A percentile compares a stretch with the other conserved stretches of the same genome.
Conservation (phyloP, 1,140 invertebrate species). For the Polyergus mexicanus region DNA sequence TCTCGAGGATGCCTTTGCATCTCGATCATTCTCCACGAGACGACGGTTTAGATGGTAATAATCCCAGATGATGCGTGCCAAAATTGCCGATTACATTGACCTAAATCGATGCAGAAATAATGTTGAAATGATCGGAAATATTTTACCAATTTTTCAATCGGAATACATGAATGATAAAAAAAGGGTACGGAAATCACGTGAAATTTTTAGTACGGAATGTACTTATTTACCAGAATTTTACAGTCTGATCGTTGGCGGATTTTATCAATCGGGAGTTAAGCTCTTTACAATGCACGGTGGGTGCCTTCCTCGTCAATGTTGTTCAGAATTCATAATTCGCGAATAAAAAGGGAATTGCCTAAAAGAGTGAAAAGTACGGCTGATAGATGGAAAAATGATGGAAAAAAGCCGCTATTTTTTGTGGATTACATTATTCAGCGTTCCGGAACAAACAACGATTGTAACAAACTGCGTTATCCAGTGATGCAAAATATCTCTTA, state of each 20-base stretch:
- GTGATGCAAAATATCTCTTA: conserved; percentile 64
- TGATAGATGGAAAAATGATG: conserved; percentile 62
- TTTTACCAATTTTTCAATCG: conserved; percentile 15
- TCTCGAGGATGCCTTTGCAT: conserved; percentile 23
- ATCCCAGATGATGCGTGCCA: conserved; percentile 26
- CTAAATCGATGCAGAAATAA: conserved; percentile 34
- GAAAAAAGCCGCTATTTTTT: conserved; percentile 58
- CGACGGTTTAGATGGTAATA: conserved; percentile 43
- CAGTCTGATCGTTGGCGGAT: conserved; percentile 63
- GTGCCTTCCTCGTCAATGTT: conserved; percentile 53
- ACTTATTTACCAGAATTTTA: conserved; percentile 58
- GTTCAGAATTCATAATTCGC: conserved; percentile 60
- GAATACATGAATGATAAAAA: background rate
- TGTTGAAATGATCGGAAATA: conserved; percentile 1
- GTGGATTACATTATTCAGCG: conserved; percentile 63
- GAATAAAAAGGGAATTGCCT: conserved; percentile 63
- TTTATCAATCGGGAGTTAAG: conserved; percentile 63
- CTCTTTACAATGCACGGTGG: conserved; percentile 57
- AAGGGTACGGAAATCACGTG: conserved; percentile 8
- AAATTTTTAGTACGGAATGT: conserved; percentile 58
- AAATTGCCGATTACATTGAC: conserved; percentile 46
- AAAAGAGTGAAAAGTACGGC: conserved; percentile 62
- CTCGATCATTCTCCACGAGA: background rate
- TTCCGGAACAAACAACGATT: conserved; percentile 62
- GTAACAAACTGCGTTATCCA: conserved; percentile 61